A percentile compares a stretch with the other conserved stretches of the same genome.
Conservation (phyloP, 2,113 vertebrate species). For the Datnioides undecimradiatus region DNA sequence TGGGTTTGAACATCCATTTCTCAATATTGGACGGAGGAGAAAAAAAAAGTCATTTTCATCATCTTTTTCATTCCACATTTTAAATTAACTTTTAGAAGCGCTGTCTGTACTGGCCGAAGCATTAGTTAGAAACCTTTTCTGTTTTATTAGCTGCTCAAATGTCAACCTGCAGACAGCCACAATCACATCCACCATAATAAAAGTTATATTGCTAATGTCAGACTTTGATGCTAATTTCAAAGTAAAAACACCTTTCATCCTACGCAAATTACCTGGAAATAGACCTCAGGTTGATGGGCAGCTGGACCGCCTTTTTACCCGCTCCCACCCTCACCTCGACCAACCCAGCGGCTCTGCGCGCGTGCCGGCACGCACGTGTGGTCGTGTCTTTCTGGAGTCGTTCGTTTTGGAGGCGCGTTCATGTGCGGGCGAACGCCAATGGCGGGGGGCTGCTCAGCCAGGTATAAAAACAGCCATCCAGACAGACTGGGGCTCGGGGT, state of each 20-base stretch:
- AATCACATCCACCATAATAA: slow-evolving; percentile 18
- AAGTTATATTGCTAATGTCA: slow-evolving; percentile 40
- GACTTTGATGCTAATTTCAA: slow-evolving; percentile 53
- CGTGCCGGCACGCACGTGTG: background rate
- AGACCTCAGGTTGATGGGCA: slow-evolving; percentile 34
- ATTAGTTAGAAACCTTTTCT: slow-evolving; percentile 22
- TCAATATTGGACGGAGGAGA: slow-evolving; percentile 9
- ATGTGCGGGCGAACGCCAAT: slow-evolving; percentile 47
- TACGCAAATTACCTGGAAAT: slow-evolving; percentile 35
- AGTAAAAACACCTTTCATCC: slow-evolving; percentile 15
- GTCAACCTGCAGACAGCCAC: slow-evolving; percentile 55
- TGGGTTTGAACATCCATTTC: slow-evolving; percentile 27
- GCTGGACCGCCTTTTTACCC: background rate
- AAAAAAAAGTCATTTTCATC: slow-evolving; percentile 46
- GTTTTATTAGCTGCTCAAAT: slow-evolving; percentile 71
- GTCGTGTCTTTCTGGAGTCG: slow-evolving; percentile 44
- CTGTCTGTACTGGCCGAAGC: background rate
- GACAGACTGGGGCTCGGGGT: slow-evolving; percentile 53
- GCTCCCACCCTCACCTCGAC: slow-evolving; percentile 14
- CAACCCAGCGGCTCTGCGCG: background rate
- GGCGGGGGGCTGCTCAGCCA: slow-evolving; percentile 60
- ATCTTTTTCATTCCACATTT: slow-evolving; percentile 35
- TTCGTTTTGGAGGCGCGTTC: slow-evolving; percentile 20
- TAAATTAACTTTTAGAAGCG: slow-evolving; percentile 47
- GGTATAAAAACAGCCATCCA: slow-evolving; percentile 60